Base-by-base conservation (phyloP, 2,888 invertebrate genomes). In the Drosophila infuscata region DNA sequence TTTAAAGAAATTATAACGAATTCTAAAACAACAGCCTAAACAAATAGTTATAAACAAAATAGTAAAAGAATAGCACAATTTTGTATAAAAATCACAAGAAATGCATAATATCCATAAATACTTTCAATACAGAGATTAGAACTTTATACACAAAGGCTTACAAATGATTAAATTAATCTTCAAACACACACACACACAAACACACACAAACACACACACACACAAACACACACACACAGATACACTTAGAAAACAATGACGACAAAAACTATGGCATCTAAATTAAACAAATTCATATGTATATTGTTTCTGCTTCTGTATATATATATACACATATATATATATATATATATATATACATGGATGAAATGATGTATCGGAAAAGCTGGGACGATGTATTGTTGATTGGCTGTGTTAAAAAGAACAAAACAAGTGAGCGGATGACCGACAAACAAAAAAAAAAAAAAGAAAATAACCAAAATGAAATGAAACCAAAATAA, bases 351-450 rank as follows among this genome's bases (percentile, higher is more conserved):
- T 25, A 25, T 25, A 25, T 25, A 25, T 69, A 41, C 46, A 54
- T 58, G 57, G 33, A 58, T 58, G 52, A 17, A 65, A 60, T 51
- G 36, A 38, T 48, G 63, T 49, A 67, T 57, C 33, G 66, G 66
- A 71, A 74, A 68, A 69, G 72, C 67, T 53, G 70, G 62, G 53
- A 57, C 52, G 60, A 64, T 61, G 70, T 66, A 73, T 77, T 76
- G 75, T 81, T 83, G 88, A 85, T 85, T 85, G 85, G 85, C 85
- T 85, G 85, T 85, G 85, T 83, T 81, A 81, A 70, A 81, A 72
- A 36, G 49, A 62, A 79, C 58, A 30, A 56, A 69, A 70, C 57
- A 64, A 59, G 52, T 61, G 60, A 70, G 29, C 29, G 46, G 35
- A 61, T 57, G 67, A 71, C 56, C 52, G 56, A 15, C 53, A 59